Base-by-base conservation (phyloP, 1,140 invertebrate genomes). In the Cataglyphis hispanica region DNA sequence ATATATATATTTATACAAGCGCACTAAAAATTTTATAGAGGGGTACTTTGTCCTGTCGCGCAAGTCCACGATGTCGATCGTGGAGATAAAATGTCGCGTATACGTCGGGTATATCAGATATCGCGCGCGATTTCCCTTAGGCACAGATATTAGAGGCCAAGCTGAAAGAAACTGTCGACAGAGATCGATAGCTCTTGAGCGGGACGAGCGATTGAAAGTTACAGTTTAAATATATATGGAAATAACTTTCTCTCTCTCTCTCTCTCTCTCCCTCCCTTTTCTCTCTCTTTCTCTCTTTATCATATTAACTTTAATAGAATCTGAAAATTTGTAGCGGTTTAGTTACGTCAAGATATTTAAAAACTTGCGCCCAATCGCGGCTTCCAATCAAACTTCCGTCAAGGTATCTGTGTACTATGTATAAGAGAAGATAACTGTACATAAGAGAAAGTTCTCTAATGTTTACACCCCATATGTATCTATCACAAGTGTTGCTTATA, bases 11-110 rank as follows among this genome's bases (percentile, higher is more conserved):
- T 13, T 43, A 19, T 27, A n/a, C 50, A 31, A 2, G 34, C 56
- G 27, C 22, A 58, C 60, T 86, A 76, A 89, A 89, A 89, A 86
- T 56, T 89, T 89, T 89, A 89, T 72, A 37, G 63, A 66, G 19
- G n/a, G 53, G 27, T 89, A 83, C 86, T 76, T 77, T 37, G 46
- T 34, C 34, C 53, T 11, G 46, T 43, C 56, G 40, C 31, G 40
- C 31, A 56, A 43, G n/a, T n/a, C n/a, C n/a, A n/a, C 13, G 31
- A 50, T 34, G 66, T 81, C 74, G 84, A 89, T 89, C 85, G 56
- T 22, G 60, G 6, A 63, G 69, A 56, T 63, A 11, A 56, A 67
- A 58, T 50, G 50, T 43, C 50, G 27, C 46, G 43, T n/a, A 40
- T n/a, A 66, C 50, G 16, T 22, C 22, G 31, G 60, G n/a, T 63